Base-by-base conservation (phyloP, 2,888 invertebrate species). In the Cantharis lateralis region DNA sequence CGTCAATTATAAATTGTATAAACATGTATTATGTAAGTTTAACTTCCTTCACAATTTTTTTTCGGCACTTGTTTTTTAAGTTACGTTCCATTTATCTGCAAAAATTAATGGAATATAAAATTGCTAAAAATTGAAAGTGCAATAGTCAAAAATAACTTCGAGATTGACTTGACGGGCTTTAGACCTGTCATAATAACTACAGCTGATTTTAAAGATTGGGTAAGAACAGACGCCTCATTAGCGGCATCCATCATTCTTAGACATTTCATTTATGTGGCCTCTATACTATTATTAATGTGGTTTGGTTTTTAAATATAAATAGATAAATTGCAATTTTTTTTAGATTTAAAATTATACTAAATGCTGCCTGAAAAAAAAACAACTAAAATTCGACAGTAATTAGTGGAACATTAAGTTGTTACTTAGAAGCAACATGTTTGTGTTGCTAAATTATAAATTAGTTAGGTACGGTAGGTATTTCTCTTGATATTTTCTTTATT, bases 181-280 rank as follows among this genome's bases (percentile, higher is more conserved):
- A 66, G 83, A 81, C 81, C 82, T 81, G 84, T 85, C 84, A 85
- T 85, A 86, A 85, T 85, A 84, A 84, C 84, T 82, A 81, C 81
- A 82, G 83, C 83, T 82, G 83, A 80, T 81, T 75, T 69, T 75
- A 77, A 80, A 80, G 71, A 79, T 32, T 68, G 80, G 79, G 80
- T 80, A 76, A 74, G 76, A 81, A 81, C 81, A 81, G 75, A 82
- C 83, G 84, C 82, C 86, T 86, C 86, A 86, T 86, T 86, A 86
- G 84, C 84, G 83, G 84, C 86, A 86, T 86, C 86, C 84, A 86
- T 86, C 86, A 86, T 86, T 85, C 83, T 82, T 81, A 79, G 79
- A 79, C 79, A 74, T 78, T 76, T 78, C 76, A 74, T 74, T 76
- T 78, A 74, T 75, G 74, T 77, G 74, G 77, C 77, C 77, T 77